phyloP scores from a whole-genome alignment of 2,113 vertebrate species.

The Serilophus lunatus region DNA sequence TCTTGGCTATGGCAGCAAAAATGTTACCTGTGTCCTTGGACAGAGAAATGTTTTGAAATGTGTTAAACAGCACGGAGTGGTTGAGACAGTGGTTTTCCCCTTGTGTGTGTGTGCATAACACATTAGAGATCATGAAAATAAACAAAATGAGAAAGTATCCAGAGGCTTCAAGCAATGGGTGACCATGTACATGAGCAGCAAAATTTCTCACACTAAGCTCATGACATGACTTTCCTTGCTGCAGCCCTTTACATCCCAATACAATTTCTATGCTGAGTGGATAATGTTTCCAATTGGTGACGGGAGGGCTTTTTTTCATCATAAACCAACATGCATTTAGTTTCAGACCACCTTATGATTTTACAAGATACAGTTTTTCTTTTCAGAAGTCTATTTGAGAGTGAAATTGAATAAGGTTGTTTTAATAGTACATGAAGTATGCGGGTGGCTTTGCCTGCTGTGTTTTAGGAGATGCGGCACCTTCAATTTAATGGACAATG shows the following conservation, averaged over 20 bases:
- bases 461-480: not conserved
- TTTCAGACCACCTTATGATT: slow-evolving; percentile 27
- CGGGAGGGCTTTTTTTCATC: slow-evolving; percentile 19
- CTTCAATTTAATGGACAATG: slow-evolving; percentile 35
- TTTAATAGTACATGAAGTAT: slow-evolving; percentile 29
- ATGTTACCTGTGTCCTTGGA: not conserved
- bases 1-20: not conserved
- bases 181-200: not conserved
- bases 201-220: not conserved
- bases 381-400: slow-evolving; percentile 28
- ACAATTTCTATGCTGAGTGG: not conserved
- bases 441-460: slow-evolving; percentile 31
- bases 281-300: slow-evolving; percentile 24
- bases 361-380: slow-evolving; percentile 16
- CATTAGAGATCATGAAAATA: not conserved
- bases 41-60: not conserved
- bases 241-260: not conserved
- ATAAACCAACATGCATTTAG: not conserved
- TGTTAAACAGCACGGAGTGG: not conserved
- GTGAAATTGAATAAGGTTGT: slow-evolving; percentile 36
- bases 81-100: not conserved
- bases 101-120: not conserved
- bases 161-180: not conserved
- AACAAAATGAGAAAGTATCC: not conserved
- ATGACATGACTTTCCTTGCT: not conserved